Conservation (phyloP, 2,113 vertebrate species). For the Sterrhoptilus dennistouni region DNA sequence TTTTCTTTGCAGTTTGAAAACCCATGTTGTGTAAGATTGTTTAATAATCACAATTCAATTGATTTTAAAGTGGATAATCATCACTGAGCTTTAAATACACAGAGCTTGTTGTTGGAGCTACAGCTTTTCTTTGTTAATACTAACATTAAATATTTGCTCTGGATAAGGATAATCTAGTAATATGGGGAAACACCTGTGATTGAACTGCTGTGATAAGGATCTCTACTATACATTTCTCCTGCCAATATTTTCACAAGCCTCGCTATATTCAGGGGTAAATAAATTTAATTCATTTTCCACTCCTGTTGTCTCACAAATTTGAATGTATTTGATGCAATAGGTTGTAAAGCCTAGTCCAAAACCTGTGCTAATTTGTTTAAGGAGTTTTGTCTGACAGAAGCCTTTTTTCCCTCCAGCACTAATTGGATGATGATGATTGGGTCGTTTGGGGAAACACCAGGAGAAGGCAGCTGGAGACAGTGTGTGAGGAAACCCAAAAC, state of each 20-base stretch:
- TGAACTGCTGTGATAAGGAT: neutral
- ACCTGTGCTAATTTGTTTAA: constrained; percentile 1
- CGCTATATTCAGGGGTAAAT: neutral
- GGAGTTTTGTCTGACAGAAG: constrained; percentile 46
- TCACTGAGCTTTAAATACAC: constrained; percentile 33
- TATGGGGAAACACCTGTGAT: constrained; percentile 35
- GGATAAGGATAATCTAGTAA: constrained; percentile 7
- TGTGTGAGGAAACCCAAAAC: constrained; percentile 73
- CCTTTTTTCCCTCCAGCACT: constrained; percentile 34
- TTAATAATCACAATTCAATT: neutral
- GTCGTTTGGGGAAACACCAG: constrained; percentile 60
- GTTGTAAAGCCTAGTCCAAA: neutral
- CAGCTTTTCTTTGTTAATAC: constrained; percentile 40
- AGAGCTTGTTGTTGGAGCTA: constrained; percentile 13
- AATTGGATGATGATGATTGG: constrained; percentile 71
- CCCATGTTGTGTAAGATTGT: neutral
- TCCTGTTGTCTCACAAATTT: neutral
- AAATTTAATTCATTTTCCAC: neutral
- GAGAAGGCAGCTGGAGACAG: constrained; percentile 72
- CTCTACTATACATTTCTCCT: neutral
- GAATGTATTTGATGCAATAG: neutral
- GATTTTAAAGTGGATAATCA: constrained; percentile 37
- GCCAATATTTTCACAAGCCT: constrained; percentile 35
- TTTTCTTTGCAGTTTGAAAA: neutral
- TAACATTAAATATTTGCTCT: constrained; percentile 64